Evolutionary conservation across 2,888 invertebrate genomes (phyloP).

Genomic region (Hirudinaria manillensis): DNA sequence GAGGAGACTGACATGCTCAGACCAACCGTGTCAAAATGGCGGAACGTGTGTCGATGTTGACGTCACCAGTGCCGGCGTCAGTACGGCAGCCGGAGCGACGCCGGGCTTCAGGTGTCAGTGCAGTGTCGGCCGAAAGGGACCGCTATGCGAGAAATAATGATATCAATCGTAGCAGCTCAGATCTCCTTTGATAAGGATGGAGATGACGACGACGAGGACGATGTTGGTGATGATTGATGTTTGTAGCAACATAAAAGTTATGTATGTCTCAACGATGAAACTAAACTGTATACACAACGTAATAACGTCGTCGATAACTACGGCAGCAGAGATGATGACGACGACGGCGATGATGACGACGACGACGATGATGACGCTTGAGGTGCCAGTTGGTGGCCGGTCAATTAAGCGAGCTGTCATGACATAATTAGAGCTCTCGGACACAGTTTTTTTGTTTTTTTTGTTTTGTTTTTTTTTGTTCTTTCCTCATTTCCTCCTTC

Average conservation of each 20-base stretch:
- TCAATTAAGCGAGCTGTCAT: too few species aligned
- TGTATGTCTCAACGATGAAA: too few species aligned
- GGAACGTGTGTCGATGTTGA: background rate
- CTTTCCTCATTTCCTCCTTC: too few species aligned
- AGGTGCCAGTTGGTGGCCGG: too few species aligned
- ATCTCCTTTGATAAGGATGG: background rate
- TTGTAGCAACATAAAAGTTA: too few species aligned
- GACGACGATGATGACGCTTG: background rate
- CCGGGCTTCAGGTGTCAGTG: background rate
- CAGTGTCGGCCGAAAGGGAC: background rate
- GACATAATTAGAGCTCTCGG: too few species aligned
- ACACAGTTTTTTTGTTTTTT: too few species aligned
- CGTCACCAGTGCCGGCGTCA: background rate
- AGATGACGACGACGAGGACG: background rate
- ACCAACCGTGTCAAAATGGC: conserved; percentile 12
- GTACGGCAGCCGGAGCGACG: background rate
- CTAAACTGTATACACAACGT: too few species aligned
- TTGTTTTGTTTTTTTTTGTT: too few species aligned
- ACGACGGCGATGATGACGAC: background rate
- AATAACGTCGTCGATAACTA: background rate
- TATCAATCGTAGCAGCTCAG: background rate
- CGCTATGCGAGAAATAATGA: background rate
- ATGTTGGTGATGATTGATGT: too few species aligned
- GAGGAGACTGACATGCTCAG: background rate
- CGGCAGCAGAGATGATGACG: background rate